Evolutionary conservation across 2,113 vertebrate species (phyloP).

Genomic region (Salvator merianae): DNA sequence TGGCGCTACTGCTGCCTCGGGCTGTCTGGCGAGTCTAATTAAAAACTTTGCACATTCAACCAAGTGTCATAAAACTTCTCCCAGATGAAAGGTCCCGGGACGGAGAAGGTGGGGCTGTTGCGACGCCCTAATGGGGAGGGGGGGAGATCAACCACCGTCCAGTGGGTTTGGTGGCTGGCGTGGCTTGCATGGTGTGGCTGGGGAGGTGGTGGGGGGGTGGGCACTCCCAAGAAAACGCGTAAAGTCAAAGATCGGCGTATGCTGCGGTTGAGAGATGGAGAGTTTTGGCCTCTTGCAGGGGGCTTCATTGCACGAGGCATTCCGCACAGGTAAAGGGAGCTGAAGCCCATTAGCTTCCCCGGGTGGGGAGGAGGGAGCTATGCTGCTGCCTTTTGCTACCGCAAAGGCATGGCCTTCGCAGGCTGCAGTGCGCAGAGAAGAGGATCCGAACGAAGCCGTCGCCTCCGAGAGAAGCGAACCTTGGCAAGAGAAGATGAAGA

Average conservation of each 20-base stretch:
- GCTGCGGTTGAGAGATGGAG: neutral
- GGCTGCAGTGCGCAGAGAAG: constrained; percentile 19
- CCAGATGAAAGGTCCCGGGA: constrained; percentile 88
- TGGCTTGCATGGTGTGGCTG: neutral
- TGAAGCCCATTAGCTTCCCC: constrained; percentile 9
- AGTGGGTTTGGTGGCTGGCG: constrained; percentile 44
- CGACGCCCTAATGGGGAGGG: constrained; percentile 72
- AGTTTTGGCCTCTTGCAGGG: neutral
- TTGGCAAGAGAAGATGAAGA: constrained; percentile 25
- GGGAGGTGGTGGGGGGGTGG: constrained; percentile 21
- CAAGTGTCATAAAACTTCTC: constrained; percentile 90
- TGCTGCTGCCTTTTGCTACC: constrained; percentile 5
- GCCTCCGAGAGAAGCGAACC: neutral
- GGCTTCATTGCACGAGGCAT: constrained; percentile 30
- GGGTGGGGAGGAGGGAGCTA: constrained; percentile 1
- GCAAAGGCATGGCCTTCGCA: constrained; percentile 22
- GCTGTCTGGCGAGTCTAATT: constrained; percentile 97
- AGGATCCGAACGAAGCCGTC: neutral
- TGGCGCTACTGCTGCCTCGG: constrained; percentile 95
- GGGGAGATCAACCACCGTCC: constrained; percentile 78
- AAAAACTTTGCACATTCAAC: constrained; percentile 95
- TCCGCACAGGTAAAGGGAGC: constrained; percentile 62
- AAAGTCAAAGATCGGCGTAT: neutral
- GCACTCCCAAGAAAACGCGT: neutral
- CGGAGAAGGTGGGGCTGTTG: constrained; percentile 80